A percentile compares a stretch with the other conserved stretches of the same genome.
phyloP scores from a whole-genome alignment of 2,888 invertebrate species.

The Oscheius sp. region DNA sequence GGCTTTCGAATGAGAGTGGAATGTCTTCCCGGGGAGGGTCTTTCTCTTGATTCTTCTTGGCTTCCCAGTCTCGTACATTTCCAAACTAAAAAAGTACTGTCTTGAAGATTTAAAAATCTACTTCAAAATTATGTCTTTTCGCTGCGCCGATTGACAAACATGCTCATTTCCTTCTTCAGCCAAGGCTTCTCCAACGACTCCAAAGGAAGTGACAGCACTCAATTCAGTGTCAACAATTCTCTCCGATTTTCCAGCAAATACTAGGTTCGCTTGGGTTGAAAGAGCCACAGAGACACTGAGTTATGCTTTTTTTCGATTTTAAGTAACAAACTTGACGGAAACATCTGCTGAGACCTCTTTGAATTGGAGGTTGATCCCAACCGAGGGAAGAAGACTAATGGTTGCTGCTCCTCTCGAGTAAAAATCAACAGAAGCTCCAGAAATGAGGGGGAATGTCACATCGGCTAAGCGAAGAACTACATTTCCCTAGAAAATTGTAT shows the following conservation, averaged over 20 bases:
- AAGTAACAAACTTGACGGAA: conserved; percentile 39
- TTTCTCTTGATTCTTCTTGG: background rate
- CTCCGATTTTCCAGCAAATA: conserved; percentile 18
- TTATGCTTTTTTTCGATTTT: background rate
- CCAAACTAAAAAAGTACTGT: background rate
- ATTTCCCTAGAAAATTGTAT: conserved; percentile 33
- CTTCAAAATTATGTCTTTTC: background rate
- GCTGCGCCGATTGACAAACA: background rate
- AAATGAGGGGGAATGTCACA: conserved; percentile 42
- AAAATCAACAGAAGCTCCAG: conserved; percentile 47
- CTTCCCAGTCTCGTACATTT: background rate
- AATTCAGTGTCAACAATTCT: conserved; percentile 28
- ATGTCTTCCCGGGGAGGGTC: conserved; percentile 2
- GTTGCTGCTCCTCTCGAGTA: conserved; percentile 37
- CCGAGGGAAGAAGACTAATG: conserved; percentile 37
- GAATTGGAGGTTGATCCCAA: conserved; percentile 49
- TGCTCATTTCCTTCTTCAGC: background rate
- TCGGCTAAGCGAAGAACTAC: conserved; percentile 37
- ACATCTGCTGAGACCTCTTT: conserved; percentile 36
- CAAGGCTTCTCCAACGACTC: background rate
- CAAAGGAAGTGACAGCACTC: conserved; percentile 4
- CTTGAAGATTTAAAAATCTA: too few relatives aligned
- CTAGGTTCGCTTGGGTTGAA: conserved; percentile 28
- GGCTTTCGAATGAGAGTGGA: background rate
- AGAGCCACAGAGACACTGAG: conserved; percentile 39